phyloP scores from a whole-genome alignment of 2,797 vertebrate species.

The Spondyliosoma cantharus region DNA sequence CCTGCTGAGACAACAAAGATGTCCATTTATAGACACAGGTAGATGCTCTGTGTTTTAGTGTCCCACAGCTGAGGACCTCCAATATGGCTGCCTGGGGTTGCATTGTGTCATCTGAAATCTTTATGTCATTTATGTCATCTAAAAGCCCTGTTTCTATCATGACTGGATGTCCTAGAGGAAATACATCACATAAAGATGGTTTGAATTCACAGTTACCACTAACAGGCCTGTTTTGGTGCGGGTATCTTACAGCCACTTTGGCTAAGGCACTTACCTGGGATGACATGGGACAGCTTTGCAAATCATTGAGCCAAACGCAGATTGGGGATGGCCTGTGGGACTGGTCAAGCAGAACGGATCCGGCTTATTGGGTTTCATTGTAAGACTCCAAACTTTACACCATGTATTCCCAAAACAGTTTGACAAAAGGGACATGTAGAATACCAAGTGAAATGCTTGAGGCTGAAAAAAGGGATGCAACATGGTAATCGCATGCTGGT shows the following conservation, averaged over 20 bases:
- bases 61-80: slow-evolving; percentile 12
- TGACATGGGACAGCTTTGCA: slow-evolving; percentile 35
- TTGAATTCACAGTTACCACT: slow-evolving; percentile 19
- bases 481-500: background rate
- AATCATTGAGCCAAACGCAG: slow-evolving; percentile 62
- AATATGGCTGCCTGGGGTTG: slow-evolving; percentile 9
- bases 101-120: slow-evolving; percentile 44
- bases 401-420: slow-evolving; percentile 14
- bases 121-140: slow-evolving; percentile 48
- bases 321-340: slow-evolving; percentile 33
- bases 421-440: background rate
- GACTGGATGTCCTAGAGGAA: slow-evolving; percentile 27
- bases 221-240: slow-evolving; percentile 26
- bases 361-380: slow-evolving; percentile 9
- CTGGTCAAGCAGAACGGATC: slow-evolving; percentile 11
- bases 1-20: slow-evolving; percentile 14
- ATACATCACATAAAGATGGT: slow-evolving; percentile 26
- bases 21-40: slow-evolving; percentile 12
- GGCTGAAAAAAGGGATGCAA: slow-evolving; percentile 15
- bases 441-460: background rate
- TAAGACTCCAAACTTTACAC: background rate
- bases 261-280: slow-evolving; percentile 15
- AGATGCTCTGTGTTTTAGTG: slow-evolving; percentile 45
- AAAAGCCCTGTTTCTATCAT: slow-evolving; percentile 23
- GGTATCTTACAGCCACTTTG: slow-evolving; percentile 2